These are phyloP conservation scores for Dicentrarchus labrax DNA, from an alignment of 2,113 vertebrate genomes.

Conservation along the genomic window DNA sequence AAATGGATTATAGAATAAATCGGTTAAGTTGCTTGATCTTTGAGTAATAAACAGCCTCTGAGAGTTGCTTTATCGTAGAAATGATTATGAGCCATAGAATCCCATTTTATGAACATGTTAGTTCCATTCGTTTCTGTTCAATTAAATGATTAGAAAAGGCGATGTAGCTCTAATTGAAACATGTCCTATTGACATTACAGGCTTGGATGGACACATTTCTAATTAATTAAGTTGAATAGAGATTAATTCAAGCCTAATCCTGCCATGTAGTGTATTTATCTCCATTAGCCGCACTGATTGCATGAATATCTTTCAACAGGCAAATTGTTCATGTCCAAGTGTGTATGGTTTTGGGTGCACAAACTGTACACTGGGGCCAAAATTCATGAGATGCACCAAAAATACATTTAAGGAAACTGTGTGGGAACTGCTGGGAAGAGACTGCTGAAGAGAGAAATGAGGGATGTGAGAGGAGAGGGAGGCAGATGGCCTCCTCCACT, in stretches of 20 bases:
- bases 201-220: conserved; percentile 73
- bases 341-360: conserved; percentile 36
- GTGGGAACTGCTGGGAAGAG: conserved; percentile 74
- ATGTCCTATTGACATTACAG: conserved; percentile 77
- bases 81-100: conserved; percentile 51
- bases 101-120: conserved; percentile 60
- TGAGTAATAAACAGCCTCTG: conserved; percentile 38
- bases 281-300: conserved; percentile 57
- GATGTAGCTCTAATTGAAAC: conserved; percentile 76
- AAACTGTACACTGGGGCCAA: conserved; percentile 39
- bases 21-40: conserved; percentile 40
- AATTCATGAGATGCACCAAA: conserved; percentile 71
- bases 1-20: conserved; percentile 47
- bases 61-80: conserved; percentile 41
- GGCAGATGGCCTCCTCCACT: conserved; percentile 80
- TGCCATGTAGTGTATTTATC: conserved; percentile 72
- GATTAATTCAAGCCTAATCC: conserved; percentile 75
- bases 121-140: conserved; percentile 67
- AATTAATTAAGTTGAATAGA: conserved; percentile 76
- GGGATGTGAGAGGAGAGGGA: conserved; percentile 59
- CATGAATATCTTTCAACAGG: conserved; percentile 49
- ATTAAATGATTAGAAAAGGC: conserved; percentile 80
- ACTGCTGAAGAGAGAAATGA: conserved; percentile 65
- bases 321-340: conserved; percentile 36
- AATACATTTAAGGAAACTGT: conserved; percentile 69